Percentiles rank a stretch among this genome's conserved stretches.
These are phyloP conservation scores for Megalops cyprinoides DNA, from an alignment of 2,797 vertebrate species.

Conservation along the genomic window DNA sequence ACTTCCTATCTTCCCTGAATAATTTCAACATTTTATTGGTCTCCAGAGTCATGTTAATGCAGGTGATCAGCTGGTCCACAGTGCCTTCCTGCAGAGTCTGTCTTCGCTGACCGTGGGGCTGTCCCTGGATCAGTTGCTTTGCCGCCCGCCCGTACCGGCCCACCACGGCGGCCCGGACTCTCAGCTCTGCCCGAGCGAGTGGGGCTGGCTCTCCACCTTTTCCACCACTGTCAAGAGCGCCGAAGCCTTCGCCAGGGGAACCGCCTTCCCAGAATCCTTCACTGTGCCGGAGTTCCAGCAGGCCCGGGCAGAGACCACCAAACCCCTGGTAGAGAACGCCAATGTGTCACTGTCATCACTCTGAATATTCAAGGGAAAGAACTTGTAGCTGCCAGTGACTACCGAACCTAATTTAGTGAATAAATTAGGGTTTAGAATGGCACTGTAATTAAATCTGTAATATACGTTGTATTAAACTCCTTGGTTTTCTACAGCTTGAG, in stretches of 20 bases:
- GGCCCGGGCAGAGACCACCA: slow-evolving; percentile 52
- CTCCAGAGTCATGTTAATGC: slow-evolving; percentile 72
- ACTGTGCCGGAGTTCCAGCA: slow-evolving; percentile 65
- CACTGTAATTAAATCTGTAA: no score
- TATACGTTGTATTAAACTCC: neutral
- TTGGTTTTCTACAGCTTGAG: neutral
- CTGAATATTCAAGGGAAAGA: neutral
- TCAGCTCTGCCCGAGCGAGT: slow-evolving; percentile 64
- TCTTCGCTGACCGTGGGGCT: slow-evolving; percentile 73
- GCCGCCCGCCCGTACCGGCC: slow-evolving; percentile 65
- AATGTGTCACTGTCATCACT: neutral
- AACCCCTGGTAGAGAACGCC: slow-evolving; percentile 66
- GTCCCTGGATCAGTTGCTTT: slow-evolving; percentile 75
- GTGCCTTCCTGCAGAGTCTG: slow-evolving; percentile 79
- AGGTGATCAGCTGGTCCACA: slow-evolving; percentile 81
- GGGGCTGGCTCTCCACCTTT: slow-evolving; percentile 77
- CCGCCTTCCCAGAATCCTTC: slow-evolving; percentile 76
- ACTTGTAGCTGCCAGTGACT: neutral
- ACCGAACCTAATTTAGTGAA: no score
- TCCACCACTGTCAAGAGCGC: slow-evolving; percentile 77
- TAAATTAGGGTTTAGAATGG: no score
- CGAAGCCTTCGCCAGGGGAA: slow-evolving; percentile 76
- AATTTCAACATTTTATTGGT: neutral
- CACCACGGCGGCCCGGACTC: slow-evolving; percentile 62
- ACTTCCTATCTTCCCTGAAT: slow-evolving; percentile 5